Evolutionary conservation across 2,888 invertebrate genomes (phyloP).

Genomic region (Cheilosia soror): DNA sequence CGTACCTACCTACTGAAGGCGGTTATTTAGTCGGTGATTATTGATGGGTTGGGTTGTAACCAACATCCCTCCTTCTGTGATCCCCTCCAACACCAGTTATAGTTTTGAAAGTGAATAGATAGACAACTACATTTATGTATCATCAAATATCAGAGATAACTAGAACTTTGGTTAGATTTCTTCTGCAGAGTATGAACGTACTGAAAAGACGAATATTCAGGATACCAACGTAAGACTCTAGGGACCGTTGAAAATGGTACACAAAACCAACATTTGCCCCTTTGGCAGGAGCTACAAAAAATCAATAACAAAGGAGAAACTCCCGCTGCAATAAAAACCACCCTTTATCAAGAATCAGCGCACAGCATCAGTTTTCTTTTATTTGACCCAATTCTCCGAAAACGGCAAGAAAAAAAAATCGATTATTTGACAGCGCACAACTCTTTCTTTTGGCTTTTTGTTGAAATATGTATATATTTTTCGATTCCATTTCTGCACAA

Average conservation of each 20-base stretch:
- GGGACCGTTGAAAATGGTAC: background rate
- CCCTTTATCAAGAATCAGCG: conserved; percentile 2
- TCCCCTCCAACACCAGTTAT: too few species aligned
- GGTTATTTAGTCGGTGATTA: too few species aligned
- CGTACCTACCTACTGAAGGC: too few species aligned
- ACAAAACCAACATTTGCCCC: background rate
- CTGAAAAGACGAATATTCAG: too few species aligned
- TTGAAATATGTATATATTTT: conserved; percentile 4
- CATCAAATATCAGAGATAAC: too few species aligned
- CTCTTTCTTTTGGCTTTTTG: background rate
- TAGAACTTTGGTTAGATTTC: too few species aligned
- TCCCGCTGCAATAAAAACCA: background rate
- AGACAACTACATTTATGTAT: too few species aligned
- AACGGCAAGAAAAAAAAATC: background rate
- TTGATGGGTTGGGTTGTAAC: too few species aligned
- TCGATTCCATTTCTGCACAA: conserved; percentile 5
- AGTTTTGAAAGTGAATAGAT: too few species aligned
- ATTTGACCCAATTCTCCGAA: conserved; percentile 27
- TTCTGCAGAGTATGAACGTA: too few species aligned
- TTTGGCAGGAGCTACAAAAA: conserved; percentile 10
- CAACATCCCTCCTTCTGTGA: too few species aligned
- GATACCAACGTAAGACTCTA: background rate
- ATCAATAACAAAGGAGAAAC: conserved; percentile 19
- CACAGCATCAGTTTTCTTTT: conserved; percentile 22
- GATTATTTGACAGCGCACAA: background rate